These are phyloP conservation scores for Aelia acuminata DNA, from an alignment of 2,888 invertebrate species.

Conservation along the genomic window DNA sequence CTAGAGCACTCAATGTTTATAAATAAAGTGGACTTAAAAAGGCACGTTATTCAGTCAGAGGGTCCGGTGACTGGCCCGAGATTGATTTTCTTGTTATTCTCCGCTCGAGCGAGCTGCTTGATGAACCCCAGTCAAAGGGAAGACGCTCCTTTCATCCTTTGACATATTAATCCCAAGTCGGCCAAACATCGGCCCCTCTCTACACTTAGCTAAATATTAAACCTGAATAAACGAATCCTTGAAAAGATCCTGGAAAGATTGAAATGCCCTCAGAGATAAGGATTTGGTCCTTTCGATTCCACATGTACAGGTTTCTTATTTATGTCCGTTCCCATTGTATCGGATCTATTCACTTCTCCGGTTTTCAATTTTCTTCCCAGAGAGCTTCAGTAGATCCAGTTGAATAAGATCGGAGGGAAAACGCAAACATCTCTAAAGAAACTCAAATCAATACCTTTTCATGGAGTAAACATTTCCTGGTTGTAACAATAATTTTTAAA, in stretches of 20 bases:
- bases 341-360: not conserved
- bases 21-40: not conserved
- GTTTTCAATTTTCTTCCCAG: conserved; percentile 10
- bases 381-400: not conserved
- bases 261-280: not conserved
- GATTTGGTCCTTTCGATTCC: conserved; percentile 29
- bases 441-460: not conserved
- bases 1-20: not conserved
- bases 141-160: conserved; percentile 1
- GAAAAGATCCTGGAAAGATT: not conserved
- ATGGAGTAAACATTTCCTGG: not conserved
- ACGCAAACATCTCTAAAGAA: not conserved
- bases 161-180: conserved; percentile 7
- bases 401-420: conserved; percentile 7
- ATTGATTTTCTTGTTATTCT: conserved; percentile 32
- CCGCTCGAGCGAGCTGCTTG: conserved; percentile 10
- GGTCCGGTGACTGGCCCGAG: not conserved
- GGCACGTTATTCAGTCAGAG: not conserved
- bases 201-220: conserved; percentile 32
- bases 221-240: conserved; percentile 10
- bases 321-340: conserved; percentile 15
- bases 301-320: not conserved
- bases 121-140: conserved; percentile 10
- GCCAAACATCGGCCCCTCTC: not conserved
- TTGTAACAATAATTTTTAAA: not conserved